phyloP scores from a whole-genome alignment of 1,140 invertebrate species.

The Thereuonema tuberculata region DNA sequence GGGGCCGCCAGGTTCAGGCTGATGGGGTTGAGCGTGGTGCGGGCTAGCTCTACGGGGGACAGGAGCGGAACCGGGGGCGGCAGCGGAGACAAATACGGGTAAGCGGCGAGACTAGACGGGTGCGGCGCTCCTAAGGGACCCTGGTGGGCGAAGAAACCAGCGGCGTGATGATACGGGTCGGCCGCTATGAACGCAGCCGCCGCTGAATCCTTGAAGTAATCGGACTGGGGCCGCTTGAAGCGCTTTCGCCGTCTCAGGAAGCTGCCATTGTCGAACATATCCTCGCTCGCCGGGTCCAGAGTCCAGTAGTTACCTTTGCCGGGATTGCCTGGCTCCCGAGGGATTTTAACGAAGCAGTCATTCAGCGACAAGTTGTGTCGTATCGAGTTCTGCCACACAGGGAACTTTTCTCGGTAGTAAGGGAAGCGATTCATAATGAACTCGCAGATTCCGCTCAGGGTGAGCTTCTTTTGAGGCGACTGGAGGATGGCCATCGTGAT shows the following conservation, averaged over 20 bases:
- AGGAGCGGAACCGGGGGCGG: neutral
- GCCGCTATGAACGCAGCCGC: neutral
- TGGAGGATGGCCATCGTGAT: slow-evolving; percentile 97
- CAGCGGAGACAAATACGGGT: neutral
- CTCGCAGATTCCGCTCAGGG: slow-evolving; percentile 93
- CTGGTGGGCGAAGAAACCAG: neutral
- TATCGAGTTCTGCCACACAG: slow-evolving; percentile 93
- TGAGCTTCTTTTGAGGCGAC: slow-evolving; percentile 91
- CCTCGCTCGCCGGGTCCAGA: slow-evolving; percentile 85
- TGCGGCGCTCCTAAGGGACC: neutral
- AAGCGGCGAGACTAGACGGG: neutral
- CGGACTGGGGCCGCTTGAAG: slow-evolving; percentile 69
- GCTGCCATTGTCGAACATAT: slow-evolving; percentile 99
- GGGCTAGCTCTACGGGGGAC: neutral
- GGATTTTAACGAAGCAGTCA: slow-evolving; percentile 98
- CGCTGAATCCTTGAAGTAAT: slow-evolving; percentile 19
- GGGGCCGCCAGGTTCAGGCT: neutral
- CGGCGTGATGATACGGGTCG: slow-evolving; percentile 5
- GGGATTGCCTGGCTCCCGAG: slow-evolving; percentile 92
- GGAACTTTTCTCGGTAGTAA: slow-evolving; percentile 90
- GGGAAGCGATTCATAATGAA: slow-evolving; percentile 98
- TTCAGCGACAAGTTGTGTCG: slow-evolving; percentile 94
- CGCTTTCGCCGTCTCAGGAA: slow-evolving; percentile 87
- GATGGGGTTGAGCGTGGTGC: neutral
- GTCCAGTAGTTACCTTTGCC: slow-evolving; percentile 99